phyloP scores from a whole-genome alignment of 2,797 vertebrate genomes.

The Scyliorhinus canicula region DNA sequence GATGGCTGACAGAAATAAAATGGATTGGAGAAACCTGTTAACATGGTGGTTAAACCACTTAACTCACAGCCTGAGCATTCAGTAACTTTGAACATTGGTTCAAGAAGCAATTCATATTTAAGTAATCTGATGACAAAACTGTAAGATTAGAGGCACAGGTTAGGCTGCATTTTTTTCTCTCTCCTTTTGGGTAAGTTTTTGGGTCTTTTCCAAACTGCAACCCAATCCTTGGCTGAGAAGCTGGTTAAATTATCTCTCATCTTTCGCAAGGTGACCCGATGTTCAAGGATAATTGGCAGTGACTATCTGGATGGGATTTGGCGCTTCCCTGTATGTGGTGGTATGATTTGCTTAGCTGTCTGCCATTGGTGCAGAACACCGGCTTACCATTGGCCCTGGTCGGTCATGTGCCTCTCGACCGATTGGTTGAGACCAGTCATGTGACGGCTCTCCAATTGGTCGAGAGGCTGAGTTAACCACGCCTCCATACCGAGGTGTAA shows the following conservation, averaged over 20 bases:
- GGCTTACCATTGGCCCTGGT: too few relatives aligned
- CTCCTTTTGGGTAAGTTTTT: not conserved
- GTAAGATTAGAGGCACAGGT: not conserved
- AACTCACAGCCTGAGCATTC: not conserved
- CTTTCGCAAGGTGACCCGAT: not conserved
- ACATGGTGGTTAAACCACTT: not conserved
- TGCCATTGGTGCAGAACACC: too few relatives aligned
- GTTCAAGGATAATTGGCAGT: not conserved
- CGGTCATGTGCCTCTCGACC: too few relatives aligned
- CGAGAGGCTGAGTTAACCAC: too few relatives aligned
- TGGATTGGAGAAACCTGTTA: not conserved
- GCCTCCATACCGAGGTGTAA: too few relatives aligned
- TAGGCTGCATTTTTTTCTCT: not conserved
- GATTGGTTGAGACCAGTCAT: too few relatives aligned
- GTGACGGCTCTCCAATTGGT: too few relatives aligned
- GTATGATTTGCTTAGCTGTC: too few relatives aligned
- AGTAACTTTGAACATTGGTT: not conserved
- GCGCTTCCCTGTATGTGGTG: too few relatives aligned
- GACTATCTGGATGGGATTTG: not conserved
- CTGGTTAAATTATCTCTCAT: not conserved
- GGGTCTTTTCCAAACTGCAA: not conserved
- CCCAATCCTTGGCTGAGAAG: not conserved
- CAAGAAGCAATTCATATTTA: not conserved
- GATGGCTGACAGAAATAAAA: slow-evolving; percentile 3
- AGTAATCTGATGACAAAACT: not conserved